Percentiles rank a stretch among this genome's conserved stretches.
phyloP scores from a whole-genome alignment of 1,140 invertebrate species.

The Drosophila nebulosa region DNA sequence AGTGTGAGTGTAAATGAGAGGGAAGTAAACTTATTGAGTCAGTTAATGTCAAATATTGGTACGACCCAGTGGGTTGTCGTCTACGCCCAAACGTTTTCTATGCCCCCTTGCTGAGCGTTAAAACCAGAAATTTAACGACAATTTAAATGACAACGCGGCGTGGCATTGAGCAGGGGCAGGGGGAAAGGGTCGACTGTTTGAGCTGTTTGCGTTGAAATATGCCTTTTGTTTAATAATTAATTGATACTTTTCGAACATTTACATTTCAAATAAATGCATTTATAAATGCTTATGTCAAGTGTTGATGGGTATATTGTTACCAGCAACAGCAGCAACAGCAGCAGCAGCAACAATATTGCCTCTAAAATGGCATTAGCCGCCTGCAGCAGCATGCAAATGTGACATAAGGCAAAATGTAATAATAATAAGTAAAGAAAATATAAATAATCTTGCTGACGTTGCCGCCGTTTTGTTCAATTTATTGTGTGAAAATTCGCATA shows the following conservation, averaged over 20 bases:
- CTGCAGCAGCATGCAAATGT: constrained; percentile 65
- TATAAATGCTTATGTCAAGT: constrained; percentile 75
- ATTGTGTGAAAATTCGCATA: constrained; percentile 78
- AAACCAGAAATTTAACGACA: constrained; percentile 26
- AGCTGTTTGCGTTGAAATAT: constrained; percentile 57
- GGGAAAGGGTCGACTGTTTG: not conserved
- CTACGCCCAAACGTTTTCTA: not conserved
- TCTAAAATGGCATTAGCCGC: constrained; percentile 42
- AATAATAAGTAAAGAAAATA: constrained; percentile 58
- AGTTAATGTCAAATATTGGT: constrained; percentile 36
- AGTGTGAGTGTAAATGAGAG: not conserved
- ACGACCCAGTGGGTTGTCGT: constrained; percentile 32
- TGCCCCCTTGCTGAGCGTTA: not conserved
- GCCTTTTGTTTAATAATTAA: constrained; percentile 74
- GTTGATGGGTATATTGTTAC: constrained; percentile 73
- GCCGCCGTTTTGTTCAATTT: constrained; percentile 75
- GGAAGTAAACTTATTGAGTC: constrained; percentile 25
- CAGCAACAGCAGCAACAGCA: not conserved
- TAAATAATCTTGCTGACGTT: constrained; percentile 64
- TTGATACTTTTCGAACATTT: constrained; percentile 22
- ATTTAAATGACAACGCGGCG: constrained; percentile 39
- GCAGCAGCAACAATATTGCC: not conserved
- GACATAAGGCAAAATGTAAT: constrained; percentile 64
- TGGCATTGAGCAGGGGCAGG: not conserved
- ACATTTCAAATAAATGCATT: constrained; percentile 58